phyloP scores from a whole-genome alignment of 2,888 invertebrate species.

The Cosmia trapezina region DNA sequence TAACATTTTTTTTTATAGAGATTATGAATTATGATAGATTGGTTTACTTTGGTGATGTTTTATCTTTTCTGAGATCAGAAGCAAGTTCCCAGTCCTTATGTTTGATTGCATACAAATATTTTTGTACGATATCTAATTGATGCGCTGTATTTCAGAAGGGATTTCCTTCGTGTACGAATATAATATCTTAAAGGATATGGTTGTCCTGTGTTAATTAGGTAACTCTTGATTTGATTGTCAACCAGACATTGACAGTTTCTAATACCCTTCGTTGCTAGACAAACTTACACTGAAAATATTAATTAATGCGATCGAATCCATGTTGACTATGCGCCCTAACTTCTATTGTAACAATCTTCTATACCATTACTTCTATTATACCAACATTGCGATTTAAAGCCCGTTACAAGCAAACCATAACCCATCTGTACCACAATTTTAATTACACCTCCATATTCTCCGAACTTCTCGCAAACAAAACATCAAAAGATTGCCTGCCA shows the following conservation, averaged over 20 bases:
- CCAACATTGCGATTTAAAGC: not conserved
- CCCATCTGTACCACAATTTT: conserved; percentile 18
- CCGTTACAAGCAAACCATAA: conserved; percentile 16
- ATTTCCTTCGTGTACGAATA: not conserved
- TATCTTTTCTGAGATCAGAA: conserved; percentile 16
- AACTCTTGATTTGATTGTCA: not conserved
- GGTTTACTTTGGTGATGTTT: conserved; percentile 30
- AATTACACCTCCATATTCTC: conserved; percentile 49
- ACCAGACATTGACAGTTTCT: not conserved
- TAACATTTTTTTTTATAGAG: conserved; percentile 25
- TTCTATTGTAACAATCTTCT: not conserved
- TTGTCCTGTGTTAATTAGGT: too few species aligned
- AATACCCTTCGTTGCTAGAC: not conserved
- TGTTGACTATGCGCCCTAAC: not conserved
- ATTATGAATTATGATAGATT: conserved; percentile 41
- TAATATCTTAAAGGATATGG: not conserved
- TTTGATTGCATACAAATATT: conserved; percentile 9
- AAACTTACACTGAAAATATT: not conserved
- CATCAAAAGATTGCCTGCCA: conserved; percentile 81
- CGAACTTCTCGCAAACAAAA: conserved; percentile 60
- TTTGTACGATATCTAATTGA: not conserved
- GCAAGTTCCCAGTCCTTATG: conserved; percentile 2
- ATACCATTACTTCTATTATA: not conserved
- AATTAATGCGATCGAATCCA: not conserved
- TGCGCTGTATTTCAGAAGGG: not conserved